Evolutionary conservation across 2,113 vertebrate genomes (phyloP), one percentile per base, ranked within the genome.

Genomic region (Odocoileus hemionus): DNA sequence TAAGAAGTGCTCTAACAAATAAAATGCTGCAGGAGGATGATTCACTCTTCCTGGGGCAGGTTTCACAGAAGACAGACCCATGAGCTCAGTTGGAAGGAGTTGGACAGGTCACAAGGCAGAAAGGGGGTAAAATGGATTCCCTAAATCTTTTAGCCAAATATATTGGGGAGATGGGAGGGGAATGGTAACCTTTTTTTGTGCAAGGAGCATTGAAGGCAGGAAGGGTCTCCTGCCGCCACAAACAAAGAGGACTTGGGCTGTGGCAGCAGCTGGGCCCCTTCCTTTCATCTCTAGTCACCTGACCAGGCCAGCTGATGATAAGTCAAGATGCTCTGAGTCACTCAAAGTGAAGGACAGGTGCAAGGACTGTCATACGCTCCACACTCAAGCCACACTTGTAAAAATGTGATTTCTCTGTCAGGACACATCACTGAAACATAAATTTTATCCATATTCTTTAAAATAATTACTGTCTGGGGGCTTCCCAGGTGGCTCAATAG

Each of bases 331-430:
- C 14, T 36, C 36, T 36, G 26, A 36, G 80, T 39, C 28, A 52
- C n/a, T 86, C 26, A 50, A 5, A 89, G 52, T 23, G 58, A 39
- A 96, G 28, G 11, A 74, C 86, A 92, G 55, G 61, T 92, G 28
- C 39, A 33, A 84, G 45, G 3, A 28, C 39, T 54, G 45, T 33
- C 43, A 43, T 21, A 43, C 2, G 28, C 14, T 84, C 61, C 47
- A 64, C 4, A 70, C 21, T 25, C 64, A 60, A 55, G 36, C 92
- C 60, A 5, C 14, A 61, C 57, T 91, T 47, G 2, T 55, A 26
- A 61, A 89, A 86, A 90, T 91, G 89, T 74, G 86, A 70, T 83
- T 91, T 97, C 96, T 83, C 36, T 60, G 50, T 79, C 64, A 93
- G 82, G 36, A 70, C 60, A 93, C 13, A 43, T 39, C 9, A 47